A percentile compares a stretch with the other conserved stretches of the same genome.
These are phyloP conservation scores for Proisotoma minuta DNA, from an alignment of 2,888 invertebrate species.

Conservation along the genomic window DNA sequence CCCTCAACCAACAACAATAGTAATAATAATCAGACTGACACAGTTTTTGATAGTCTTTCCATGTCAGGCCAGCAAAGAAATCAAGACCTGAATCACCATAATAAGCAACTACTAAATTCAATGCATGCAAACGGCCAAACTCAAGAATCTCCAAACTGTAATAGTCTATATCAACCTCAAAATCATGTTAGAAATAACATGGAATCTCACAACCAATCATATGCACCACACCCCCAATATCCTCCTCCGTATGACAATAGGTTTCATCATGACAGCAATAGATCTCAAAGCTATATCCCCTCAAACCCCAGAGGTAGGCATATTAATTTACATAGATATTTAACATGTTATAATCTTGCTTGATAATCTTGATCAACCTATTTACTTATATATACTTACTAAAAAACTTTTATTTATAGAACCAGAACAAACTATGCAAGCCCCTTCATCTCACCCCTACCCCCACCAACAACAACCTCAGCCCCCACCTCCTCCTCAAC, in stretches of 20 bases:
- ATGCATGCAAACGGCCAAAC: slow-evolving; percentile 25
- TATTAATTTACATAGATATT: background rate
- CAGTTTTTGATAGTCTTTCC: slow-evolving; percentile 37
- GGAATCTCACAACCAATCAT: slow-evolving; percentile 34
- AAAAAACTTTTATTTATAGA: too few relatives aligned
- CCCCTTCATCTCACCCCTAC: slow-evolving; percentile 21
- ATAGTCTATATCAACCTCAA: slow-evolving; percentile 23
- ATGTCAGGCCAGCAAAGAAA: slow-evolving; percentile 27
- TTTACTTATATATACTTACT: background rate
- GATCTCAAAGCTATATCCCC: slow-evolving; percentile 27
- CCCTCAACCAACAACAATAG: slow-evolving; percentile 51
- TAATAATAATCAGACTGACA: slow-evolving; percentile 35
- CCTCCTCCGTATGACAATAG: slow-evolving; percentile 42
- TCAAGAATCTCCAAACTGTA: slow-evolving; percentile 24
- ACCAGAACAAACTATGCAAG: slow-evolving; percentile 7
- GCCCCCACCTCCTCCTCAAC: background rate
- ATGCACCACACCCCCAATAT: slow-evolving; percentile 23
- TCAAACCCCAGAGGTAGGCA: slow-evolving; percentile 29
- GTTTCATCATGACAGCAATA: slow-evolving; percentile 24
- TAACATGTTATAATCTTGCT: background rate
- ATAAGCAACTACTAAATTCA: slow-evolving; percentile 21
- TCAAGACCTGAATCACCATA: slow-evolving; percentile 25
- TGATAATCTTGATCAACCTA: background rate
- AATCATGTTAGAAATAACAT: slow-evolving; percentile 18
- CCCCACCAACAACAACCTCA: slow-evolving; percentile 11